Conservation (phyloP, 2,113 vertebrate genomes). For the Brevimyrus niger region DNA sequence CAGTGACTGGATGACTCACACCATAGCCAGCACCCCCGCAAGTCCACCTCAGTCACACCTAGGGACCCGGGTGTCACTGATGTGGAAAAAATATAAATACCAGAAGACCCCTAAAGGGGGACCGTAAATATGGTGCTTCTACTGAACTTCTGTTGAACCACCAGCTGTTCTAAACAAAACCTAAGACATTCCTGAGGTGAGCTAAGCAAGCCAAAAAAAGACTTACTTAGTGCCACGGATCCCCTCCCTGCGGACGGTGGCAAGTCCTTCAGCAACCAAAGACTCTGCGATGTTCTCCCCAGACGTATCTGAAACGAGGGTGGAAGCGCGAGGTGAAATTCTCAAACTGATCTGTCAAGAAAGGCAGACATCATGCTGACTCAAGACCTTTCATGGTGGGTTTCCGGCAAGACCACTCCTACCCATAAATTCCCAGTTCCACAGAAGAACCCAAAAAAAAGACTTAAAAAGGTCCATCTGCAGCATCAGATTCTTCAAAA, state of each 20-base stretch:
- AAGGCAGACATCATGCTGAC: background rate
- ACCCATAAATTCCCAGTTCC: background rate
- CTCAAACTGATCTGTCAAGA: background rate
- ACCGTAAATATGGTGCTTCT: background rate
- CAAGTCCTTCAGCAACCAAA: slow-evolving; percentile 81
- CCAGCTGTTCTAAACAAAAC: background rate
- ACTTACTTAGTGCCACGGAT: slow-evolving; percentile 87
- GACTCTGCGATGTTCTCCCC: slow-evolving; percentile 93
- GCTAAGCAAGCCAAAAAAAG: background rate
- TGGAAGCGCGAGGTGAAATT: background rate
- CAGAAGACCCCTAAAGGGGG: background rate
- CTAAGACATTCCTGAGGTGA: background rate
- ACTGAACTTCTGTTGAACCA: background rate
- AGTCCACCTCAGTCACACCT: background rate
- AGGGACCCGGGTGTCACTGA: background rate
- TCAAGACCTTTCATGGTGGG: background rate
- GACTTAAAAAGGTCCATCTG: background rate
- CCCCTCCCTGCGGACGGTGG: slow-evolving; percentile 83
- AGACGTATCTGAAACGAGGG: slow-evolving; percentile 62
- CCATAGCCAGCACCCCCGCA: background rate
- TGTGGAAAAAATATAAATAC: background rate
- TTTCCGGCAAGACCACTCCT: background rate
- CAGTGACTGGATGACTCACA: background rate
- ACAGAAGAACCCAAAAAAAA: background rate
- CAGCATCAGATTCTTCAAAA: background rate